Evolutionary conservation across 1,140 invertebrate species (phyloP).

Genomic region (Choristoneura fumiferana): DNA sequence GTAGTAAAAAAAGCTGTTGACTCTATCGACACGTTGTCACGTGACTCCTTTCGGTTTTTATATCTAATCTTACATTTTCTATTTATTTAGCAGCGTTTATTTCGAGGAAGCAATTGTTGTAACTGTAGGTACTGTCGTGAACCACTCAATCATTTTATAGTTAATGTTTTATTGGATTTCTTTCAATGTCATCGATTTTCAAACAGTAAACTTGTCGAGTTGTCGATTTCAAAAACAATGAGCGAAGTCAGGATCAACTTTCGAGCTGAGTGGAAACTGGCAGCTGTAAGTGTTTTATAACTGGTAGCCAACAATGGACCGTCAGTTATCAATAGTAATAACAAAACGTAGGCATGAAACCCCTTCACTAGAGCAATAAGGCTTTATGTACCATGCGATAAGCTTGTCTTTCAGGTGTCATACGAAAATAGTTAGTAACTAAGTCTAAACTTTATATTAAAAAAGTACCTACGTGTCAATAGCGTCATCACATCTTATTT

Average conservation of each 20-base stretch:
- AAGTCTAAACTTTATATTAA: no score
- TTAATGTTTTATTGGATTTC: conserved; percentile 9
- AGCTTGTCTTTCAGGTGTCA: conserved; percentile 11
- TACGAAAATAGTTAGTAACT: conserved; percentile 25
- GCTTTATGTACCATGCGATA: neutral
- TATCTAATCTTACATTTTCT: neutral
- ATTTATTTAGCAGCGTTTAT: neutral
- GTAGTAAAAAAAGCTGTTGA: neutral
- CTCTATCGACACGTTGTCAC: neutral
- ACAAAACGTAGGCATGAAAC: conserved; percentile 42
- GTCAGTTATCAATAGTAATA: conserved; percentile 45
- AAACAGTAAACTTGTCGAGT: conserved; percentile 14
- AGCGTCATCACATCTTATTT: no score
- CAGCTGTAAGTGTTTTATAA: conserved; percentile 37
- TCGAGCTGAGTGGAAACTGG: conserved; percentile 9
- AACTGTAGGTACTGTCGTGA: neutral
- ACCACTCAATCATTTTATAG: conserved; percentile 11
- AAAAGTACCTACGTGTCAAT: no score
- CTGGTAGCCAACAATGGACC: conserved; percentile 43
- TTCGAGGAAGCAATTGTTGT: conserved; percentile 1
- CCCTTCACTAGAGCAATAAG: neutral
- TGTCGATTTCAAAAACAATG: conserved; percentile 18
- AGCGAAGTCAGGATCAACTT: conserved; percentile 12
- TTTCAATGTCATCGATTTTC: conserved; percentile 10
- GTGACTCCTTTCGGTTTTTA: neutral